These are phyloP conservation scores for Notolabrus celidotus DNA, from an alignment of 2,797 vertebrate genomes.

Conservation along the genomic window DNA sequence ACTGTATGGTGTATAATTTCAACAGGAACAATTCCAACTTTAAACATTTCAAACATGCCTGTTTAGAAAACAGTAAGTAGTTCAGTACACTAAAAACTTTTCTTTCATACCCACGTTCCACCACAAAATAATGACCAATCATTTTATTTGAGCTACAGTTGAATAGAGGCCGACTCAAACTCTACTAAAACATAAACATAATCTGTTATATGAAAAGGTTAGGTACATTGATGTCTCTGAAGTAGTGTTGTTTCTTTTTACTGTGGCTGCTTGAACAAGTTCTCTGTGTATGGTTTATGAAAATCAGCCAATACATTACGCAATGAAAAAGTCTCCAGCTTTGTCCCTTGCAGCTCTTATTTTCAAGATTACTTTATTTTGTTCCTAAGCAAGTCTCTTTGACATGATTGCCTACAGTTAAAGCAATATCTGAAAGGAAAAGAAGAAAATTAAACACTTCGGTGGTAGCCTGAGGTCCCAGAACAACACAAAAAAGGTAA, in stretches of 20 bases:
- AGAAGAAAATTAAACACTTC: conserved; percentile 1
- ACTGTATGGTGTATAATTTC: no score
- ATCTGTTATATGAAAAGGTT: no score
- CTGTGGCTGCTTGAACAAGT: not conserved
- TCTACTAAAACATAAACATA: no score
- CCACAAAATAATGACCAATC: no score
- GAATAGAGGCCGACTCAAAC: not conserved
- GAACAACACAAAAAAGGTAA: no score
- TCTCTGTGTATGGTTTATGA: not conserved
- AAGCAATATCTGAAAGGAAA: not conserved
- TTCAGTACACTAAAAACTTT: not conserved
- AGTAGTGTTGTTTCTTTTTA: not conserved
- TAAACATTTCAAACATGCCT: not conserved
- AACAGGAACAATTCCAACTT: no score
- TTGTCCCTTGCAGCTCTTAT: not conserved
- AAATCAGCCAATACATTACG: not conserved
- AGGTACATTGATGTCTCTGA: not conserved
- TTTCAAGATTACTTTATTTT: not conserved
- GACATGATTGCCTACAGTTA: not conserved
- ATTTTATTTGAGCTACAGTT: no score
- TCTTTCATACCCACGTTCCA: no score
- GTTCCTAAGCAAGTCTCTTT: not conserved
- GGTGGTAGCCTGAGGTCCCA: conserved; percentile 5
- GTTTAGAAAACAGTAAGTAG: not conserved
- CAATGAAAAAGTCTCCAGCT: not conserved